Evolutionary conservation across 2,797 vertebrate genomes (phyloP).

Genomic region (Acrossocheilus fasciatus): DNA sequence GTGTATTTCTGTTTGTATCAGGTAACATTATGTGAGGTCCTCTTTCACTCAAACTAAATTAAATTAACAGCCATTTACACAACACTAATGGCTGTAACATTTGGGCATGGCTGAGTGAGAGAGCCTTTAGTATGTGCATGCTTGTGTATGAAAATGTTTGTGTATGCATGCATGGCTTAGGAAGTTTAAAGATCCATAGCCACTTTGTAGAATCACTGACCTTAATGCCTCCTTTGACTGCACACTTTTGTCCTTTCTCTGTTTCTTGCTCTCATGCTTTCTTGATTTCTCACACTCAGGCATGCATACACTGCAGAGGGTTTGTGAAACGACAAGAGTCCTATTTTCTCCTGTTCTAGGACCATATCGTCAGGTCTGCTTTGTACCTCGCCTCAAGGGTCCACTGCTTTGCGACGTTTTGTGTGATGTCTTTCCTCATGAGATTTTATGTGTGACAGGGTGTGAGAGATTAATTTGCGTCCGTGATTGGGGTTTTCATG

Average conservation of each 20-base stretch:
- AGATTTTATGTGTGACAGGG: conserved; percentile 5
- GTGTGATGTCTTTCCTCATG: conserved; percentile 15
- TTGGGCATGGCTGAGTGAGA: background rate
- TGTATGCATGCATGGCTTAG: background rate
- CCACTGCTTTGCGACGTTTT: background rate
- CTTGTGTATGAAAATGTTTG: background rate
- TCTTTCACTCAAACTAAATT: conserved; percentile 27
- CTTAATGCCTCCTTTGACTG: background rate
- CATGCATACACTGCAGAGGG: background rate
- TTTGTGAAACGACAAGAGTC: background rate
- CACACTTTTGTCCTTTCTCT: background rate
- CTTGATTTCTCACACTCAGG: background rate
- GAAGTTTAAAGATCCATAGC: background rate
- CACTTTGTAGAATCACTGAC: background rate
- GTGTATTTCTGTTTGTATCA: background rate
- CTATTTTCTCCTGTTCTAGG: background rate
- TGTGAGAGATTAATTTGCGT: conserved; percentile 31
- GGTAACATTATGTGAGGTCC: conserved; percentile 12
- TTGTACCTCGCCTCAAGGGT: background rate
- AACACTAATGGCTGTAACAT: conserved; percentile 31
- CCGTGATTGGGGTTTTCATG: conserved; percentile 22
- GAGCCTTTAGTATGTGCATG: background rate
- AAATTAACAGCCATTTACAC: conserved; percentile 33
- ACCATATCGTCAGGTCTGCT: background rate
- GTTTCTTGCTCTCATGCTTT: background rate